Base-by-base conservation (phyloP, 1,140 invertebrate genomes). In the Euschistus heros region DNA sequence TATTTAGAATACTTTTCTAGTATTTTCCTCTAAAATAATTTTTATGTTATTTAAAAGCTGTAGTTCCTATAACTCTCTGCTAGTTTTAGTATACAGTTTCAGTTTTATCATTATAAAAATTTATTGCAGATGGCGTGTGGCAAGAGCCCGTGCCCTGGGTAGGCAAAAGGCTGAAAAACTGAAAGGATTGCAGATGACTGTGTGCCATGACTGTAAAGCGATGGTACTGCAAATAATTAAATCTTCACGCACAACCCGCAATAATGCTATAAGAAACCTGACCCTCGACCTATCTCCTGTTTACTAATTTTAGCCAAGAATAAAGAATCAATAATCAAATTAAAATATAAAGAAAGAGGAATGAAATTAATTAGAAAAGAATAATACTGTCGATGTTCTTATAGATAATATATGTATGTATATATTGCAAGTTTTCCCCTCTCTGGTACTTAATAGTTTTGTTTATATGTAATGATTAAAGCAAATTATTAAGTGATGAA, bases 151-250 rank as follows among this genome's bases (percentile, higher is more conserved):
- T 67, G 74, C 73, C 22, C 37, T 74, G 14, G 67, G 69, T 14
- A 65, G 68, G n/a, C 70, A 70, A 27, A 72, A 74, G 50, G 78
- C 79, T 64, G 83, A 89, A 72, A 80, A 83, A 62, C 74, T 87
- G 65, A 83, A 86, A 68, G 89, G 89, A 55, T 83, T 90, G 44
- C 82, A 89, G 70, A 91, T 93, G 83, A 84, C 87, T 37, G 91
- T 96, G 20, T 97, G 93, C 75, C 86, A 91, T 72, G 93, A 96
- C 78, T 97, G 94, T 77, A 92, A 93, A 73, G 86, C 88, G 10
- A 91, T 97, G 87, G 88, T 96, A 37, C 81, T 92, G 68, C 90
- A 95, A 76, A 94, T 95, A 72, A 94, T 95, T 71, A 88, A 89
- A 75, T 88, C 87, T 17, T 89, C 88, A 10, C 82, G 87, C 71